phyloP scores from a whole-genome alignment of 1,140 invertebrate species.

The Brachionus paranguensis region DNA sequence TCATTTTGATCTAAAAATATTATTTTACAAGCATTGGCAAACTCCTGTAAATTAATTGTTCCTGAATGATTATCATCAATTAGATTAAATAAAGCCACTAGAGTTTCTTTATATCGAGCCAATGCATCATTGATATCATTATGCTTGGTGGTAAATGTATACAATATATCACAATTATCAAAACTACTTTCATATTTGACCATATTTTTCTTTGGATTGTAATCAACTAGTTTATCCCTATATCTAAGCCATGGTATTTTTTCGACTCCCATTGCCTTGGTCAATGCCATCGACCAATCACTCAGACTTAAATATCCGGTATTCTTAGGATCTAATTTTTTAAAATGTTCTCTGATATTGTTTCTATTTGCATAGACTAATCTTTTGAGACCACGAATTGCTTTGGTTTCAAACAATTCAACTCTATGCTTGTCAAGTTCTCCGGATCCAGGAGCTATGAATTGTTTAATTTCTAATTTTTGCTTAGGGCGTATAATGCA shows the following conservation, averaged over 20 bases:
- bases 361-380: conserved; percentile 66
- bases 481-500: conserved; percentile 63
- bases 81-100: conserved; percentile 31
- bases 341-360: conserved; percentile 66
- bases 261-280: conserved; percentile 64
- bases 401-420: conserved; percentile 72
- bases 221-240: conserved; percentile 66
- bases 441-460: conserved; percentile 60
- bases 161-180: conserved; percentile 51
- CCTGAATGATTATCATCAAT: conserved; percentile 39
- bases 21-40: conserved; percentile 38
- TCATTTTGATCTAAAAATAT: conserved; percentile 39
- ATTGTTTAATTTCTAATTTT: conserved; percentile 61
- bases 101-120: conserved; percentile 29
- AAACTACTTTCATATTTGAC: conserved; percentile 72
- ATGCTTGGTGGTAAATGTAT: conserved; percentile 54
- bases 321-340: conserved; percentile 64
- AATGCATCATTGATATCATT: conserved; percentile 35
- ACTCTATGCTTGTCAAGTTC: conserved; percentile 56
- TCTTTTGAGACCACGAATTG: conserved; percentile 68
- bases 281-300: conserved; percentile 73
- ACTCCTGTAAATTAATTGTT: conserved; percentile 38
- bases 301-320: conserved; percentile 67
- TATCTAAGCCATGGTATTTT: conserved; percentile 75
- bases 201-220: conserved; percentile 58